These are phyloP conservation scores for Hydropsyche betteni DNA, from an alignment of 2,888 invertebrate genomes.

Conservation along the genomic window DNA sequence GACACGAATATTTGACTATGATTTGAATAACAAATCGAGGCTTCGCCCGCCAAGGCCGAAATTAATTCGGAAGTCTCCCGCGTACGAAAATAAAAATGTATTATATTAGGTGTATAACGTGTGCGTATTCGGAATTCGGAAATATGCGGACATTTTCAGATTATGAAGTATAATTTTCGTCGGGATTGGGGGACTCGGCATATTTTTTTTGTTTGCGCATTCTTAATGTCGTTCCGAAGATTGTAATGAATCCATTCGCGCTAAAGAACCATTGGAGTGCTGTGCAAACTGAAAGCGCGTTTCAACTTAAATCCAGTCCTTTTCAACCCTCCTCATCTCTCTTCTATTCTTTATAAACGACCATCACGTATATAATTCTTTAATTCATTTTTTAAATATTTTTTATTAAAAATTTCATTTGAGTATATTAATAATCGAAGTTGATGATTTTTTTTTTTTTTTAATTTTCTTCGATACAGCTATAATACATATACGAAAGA, in stretches of 20 bases:
- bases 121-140: slow-evolving; percentile 2
- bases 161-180: neutral
- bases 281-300: slow-evolving; percentile 7
- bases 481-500: neutral
- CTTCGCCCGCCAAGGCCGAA: slow-evolving; percentile 21
- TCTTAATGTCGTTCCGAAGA: slow-evolving; percentile 15
- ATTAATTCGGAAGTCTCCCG: neutral
- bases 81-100: neutral
- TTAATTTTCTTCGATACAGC: too few relatives aligned
- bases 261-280: slow-evolving; percentile 12
- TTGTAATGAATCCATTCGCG: slow-evolving; percentile 21
- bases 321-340: too few relatives aligned
- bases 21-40: slow-evolving; percentile 31
- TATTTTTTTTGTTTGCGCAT: neutral
- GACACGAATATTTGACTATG: slow-evolving; percentile 32
- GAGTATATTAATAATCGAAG: too few relatives aligned
- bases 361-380: too few relatives aligned
- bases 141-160: slow-evolving; percentile 8
- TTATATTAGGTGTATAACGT: too few relatives aligned
- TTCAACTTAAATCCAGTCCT: too few relatives aligned
- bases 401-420: too few relatives aligned
- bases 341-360: too few relatives aligned
- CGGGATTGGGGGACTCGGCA: neutral
- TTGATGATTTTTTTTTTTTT: too few relatives aligned
- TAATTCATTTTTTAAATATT: too few relatives aligned